Percentiles rank a stretch among this genome's conserved stretches.
Conservation (phyloP, 23 tunicate genomes). For the Halocynthia aurantium region DNA sequence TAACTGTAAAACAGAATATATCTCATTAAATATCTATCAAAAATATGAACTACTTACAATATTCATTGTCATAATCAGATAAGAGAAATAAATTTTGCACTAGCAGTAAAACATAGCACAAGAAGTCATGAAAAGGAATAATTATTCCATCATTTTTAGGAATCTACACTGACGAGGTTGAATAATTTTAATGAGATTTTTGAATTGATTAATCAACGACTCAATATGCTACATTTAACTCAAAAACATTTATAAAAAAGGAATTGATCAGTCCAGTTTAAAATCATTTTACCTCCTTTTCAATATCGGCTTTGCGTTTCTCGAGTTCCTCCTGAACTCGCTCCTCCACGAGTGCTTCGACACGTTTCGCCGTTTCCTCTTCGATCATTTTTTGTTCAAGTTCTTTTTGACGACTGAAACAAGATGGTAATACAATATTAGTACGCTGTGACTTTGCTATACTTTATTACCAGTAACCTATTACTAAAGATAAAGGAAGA, state of each 20-base stretch:
- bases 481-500: too few relatives aligned
- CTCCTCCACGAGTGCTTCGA: conserved; percentile 71
- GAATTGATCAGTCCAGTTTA: conserved; percentile 1
- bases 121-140: too few relatives aligned
- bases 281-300: conserved; percentile 52
- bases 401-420: conserved; percentile 67
- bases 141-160: too few relatives aligned
- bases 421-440: background rate
- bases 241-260: background rate
- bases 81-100: too few relatives aligned
- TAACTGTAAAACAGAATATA: conserved; percentile 6
- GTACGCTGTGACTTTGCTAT: background rate
- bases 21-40: too few relatives aligned
- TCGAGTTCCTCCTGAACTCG: conserved; percentile 78
- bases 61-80: too few relatives aligned
- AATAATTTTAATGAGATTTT: background rate
- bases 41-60: too few relatives aligned
- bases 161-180: background rate
- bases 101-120: too few relatives aligned
- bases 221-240: too few relatives aligned
- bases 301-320: conserved; percentile 73
- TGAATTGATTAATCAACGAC: background rate
- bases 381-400: conserved; percentile 80
- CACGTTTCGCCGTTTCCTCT: conserved; percentile 69
- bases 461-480: background rate